These are phyloP conservation scores for Agriotes lineatus DNA, from an alignment of 2,888 invertebrate genomes.

Conservation along the genomic window DNA sequence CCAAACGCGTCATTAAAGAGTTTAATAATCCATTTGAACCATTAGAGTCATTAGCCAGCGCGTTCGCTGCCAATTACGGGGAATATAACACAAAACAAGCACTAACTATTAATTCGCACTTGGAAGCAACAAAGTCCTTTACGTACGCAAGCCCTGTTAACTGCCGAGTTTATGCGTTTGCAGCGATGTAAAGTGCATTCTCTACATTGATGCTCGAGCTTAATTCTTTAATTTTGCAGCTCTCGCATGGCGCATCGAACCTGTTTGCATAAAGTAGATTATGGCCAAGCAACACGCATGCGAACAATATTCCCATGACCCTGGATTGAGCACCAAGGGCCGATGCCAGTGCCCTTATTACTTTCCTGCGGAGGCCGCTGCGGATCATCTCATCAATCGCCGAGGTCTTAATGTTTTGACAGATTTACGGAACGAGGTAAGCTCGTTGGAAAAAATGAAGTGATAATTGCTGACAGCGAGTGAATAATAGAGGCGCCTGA, in stretches of 20 bases:
- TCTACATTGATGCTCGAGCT: neutral
- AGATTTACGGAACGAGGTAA: neutral
- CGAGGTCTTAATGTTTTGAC: neutral
- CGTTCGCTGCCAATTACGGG: conserved; percentile 18
- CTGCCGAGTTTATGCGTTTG: conserved; percentile 10
- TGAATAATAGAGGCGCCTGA: neutral
- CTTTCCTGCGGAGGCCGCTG: neutral
- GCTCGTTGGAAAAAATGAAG: neutral
- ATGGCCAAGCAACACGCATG: conserved; percentile 48
- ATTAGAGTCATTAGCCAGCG: conserved; percentile 21
- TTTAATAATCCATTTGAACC: conserved; percentile 35
- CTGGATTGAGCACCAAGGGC: conserved; percentile 22
- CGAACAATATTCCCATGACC: conserved; percentile 57
- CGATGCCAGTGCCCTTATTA: neutral
- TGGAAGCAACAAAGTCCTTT: neutral
- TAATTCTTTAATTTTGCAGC: conserved; percentile 7
- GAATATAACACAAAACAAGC: conserved; percentile 15
- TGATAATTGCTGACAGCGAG: neutral
- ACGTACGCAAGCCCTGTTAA: neutral
- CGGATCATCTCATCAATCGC: neutral
- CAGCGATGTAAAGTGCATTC: conserved; percentile 1
- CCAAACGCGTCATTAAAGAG: conserved; percentile 32
- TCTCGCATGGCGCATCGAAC: conserved; percentile 36
- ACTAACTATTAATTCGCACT: conserved; percentile 13
- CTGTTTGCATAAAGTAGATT: conserved; percentile 55